Evolutionary conservation across 92 coral and sea anemone species (phyloP).

Genomic region (Galaxea fascicularis): DNA sequence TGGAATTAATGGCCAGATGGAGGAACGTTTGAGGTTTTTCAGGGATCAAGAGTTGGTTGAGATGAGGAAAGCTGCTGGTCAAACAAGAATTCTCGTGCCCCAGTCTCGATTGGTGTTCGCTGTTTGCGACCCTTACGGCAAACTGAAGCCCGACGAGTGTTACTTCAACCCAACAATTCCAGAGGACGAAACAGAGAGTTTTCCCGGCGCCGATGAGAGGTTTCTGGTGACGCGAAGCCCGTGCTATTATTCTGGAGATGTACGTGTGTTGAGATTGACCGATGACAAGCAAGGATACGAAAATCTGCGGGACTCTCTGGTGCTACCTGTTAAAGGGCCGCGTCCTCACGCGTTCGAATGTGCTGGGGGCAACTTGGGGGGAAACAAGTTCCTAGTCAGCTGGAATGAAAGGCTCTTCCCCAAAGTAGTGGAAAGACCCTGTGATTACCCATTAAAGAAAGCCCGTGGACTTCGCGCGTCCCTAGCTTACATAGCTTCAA

Average conservation of each 20-base stretch:
- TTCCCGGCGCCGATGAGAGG: constrained; percentile 36
- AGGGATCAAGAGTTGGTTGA: constrained; percentile 41
- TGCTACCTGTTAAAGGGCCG: constrained; percentile 78
- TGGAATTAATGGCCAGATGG: constrained; percentile 24
- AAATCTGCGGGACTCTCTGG: constrained; percentile 86
- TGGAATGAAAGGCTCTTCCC: constrained; percentile 68
- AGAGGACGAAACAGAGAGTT: constrained; percentile 57
- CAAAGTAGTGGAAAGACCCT: constrained; percentile 53
- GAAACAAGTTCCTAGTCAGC: constrained; percentile 45
- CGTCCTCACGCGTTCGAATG: constrained; percentile 91
- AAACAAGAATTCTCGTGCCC: constrained; percentile 22
- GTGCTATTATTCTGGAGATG: constrained; percentile 87
- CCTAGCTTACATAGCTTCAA: neutral
- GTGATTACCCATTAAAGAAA: constrained; percentile 59
- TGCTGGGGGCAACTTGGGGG: constrained; percentile 79
- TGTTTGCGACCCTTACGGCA: constrained; percentile 67
- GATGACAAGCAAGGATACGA: constrained; percentile 58
- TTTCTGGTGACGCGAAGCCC: constrained; percentile 82
- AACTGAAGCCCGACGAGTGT: constrained; percentile 65
- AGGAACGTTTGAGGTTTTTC: constrained; percentile 5
- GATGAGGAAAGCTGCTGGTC: constrained; percentile 22
- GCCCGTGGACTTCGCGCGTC: neutral
- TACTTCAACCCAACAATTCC: constrained; percentile 75
- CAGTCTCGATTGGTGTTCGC: constrained; percentile 77
- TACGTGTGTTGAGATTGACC: constrained; percentile 74